Percentiles rank a stretch among this genome's conserved stretches.
phyloP scores from a whole-genome alignment of 2,113 vertebrate species.

The Plecotus auritus region DNA sequence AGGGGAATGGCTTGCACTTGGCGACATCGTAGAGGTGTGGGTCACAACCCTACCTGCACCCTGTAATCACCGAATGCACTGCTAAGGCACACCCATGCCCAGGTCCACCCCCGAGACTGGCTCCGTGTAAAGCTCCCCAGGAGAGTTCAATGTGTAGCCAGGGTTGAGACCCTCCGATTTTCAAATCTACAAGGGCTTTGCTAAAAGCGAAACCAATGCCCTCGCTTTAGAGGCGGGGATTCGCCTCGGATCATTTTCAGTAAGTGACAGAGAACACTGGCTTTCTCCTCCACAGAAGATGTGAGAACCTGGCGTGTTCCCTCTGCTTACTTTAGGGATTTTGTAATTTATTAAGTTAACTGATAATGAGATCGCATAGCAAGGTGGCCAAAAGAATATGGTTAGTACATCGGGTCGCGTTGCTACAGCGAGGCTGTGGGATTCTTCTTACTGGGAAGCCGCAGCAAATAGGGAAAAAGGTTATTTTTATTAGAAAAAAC shows the following conservation, averaged over 20 bases:
- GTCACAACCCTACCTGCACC: background rate
- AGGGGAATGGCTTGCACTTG: background rate
- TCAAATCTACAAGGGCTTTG: background rate
- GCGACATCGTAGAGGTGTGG: background rate
- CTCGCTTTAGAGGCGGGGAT: background rate
- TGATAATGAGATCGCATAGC: background rate
- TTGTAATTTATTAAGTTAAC: slow-evolving; percentile 5
- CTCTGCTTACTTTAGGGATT: background rate
- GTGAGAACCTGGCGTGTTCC: background rate
- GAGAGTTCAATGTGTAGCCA: background rate
- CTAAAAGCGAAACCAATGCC: background rate
- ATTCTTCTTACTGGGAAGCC: background rate
- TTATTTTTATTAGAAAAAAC: background rate
- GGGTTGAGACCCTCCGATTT: background rate
- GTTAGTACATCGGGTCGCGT: background rate
- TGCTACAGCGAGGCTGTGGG: background rate
- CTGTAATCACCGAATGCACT: background rate
- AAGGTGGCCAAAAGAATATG: background rate
- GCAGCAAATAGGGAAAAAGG: background rate
- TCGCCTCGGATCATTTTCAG: background rate
- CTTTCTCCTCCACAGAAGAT: background rate
- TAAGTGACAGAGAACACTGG: background rate
- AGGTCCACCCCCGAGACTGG: background rate
- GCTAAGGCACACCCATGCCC: background rate
- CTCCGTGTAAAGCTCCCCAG: background rate